These are phyloP conservation scores for Amphiprion ocellaris DNA, from an alignment of 2,113 vertebrate species.

Conservation along the genomic window DNA sequence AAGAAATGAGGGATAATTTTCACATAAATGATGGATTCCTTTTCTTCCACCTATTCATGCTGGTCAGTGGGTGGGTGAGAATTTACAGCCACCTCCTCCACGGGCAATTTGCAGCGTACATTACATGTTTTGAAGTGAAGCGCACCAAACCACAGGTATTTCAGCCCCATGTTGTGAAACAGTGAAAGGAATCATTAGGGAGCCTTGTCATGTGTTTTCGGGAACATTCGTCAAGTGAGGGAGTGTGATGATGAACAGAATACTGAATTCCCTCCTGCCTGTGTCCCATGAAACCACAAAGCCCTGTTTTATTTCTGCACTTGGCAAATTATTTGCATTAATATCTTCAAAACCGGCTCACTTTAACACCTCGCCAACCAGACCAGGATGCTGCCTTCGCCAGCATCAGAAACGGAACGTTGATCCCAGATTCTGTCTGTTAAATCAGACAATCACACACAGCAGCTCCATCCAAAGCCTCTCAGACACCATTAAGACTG, in stretches of 20 bases:
- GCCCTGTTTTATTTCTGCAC: slow-evolving; percentile 64
- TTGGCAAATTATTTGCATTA: slow-evolving; percentile 56
- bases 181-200: slow-evolving; percentile 26
- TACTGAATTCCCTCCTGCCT: slow-evolving; percentile 48
- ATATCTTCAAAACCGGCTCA: slow-evolving; percentile 57
- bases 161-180: slow-evolving; percentile 37
- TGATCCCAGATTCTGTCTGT: slow-evolving; percentile 63
- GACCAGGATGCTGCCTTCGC: background rate
- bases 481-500: slow-evolving; percentile 33
- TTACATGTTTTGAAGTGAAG: slow-evolving; percentile 28
- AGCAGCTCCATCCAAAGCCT: background rate
- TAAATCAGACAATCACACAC: slow-evolving; percentile 9
- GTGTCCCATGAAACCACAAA: slow-evolving; percentile 48
- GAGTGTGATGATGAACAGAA: slow-evolving; percentile 58
- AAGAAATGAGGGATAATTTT: slow-evolving; percentile 48
- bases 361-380: slow-evolving; percentile 23
- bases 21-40: slow-evolving; percentile 46
- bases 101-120: slow-evolving; percentile 30
- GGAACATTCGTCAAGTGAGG: slow-evolving; percentile 36
- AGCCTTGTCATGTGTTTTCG: slow-evolving; percentile 35
- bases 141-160: slow-evolving; percentile 56
- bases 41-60: slow-evolving; percentile 12
- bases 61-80: slow-evolving; percentile 29
- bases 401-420: slow-evolving; percentile 7
- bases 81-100: slow-evolving; percentile 37